phyloP scores from a whole-genome alignment of 2,113 vertebrate species.

The Hystrix cristata region DNA sequence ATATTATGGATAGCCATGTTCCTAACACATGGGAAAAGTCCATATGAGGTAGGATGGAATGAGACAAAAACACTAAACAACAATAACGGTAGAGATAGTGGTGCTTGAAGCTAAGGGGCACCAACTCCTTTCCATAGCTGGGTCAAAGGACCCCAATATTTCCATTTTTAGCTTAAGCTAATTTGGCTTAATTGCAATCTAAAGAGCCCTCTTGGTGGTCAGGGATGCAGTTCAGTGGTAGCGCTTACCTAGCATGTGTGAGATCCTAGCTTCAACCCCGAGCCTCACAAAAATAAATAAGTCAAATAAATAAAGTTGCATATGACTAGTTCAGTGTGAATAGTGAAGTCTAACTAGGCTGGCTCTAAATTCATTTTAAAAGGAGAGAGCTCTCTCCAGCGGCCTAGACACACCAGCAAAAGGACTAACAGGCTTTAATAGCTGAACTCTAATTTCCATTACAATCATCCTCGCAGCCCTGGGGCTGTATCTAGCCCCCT shows the following conservation, averaged over 20 bases:
- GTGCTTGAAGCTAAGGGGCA: background rate
- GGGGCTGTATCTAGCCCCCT: accelerated
- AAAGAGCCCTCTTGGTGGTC: background rate
- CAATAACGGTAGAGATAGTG: background rate
- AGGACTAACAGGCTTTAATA: background rate
- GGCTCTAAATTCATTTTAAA: background rate
- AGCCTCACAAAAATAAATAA: background rate
- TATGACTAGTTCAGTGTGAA: background rate
- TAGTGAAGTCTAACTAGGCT: background rate
- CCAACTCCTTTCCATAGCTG: background rate
- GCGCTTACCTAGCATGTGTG: background rate
- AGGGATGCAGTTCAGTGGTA: too few species aligned
- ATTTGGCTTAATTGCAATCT: background rate
- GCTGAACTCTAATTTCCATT: background rate
- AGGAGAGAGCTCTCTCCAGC: background rate
- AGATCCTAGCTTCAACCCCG: background rate
- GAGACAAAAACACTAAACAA: background rate
- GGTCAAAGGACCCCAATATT: background rate
- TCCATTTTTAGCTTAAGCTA: background rate
- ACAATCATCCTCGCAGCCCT: background rate
- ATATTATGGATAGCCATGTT: background rate
- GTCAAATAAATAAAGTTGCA: background rate
- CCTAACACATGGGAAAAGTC: background rate
- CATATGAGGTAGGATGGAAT: background rate
- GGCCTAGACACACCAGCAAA: background rate